phyloP scores from a whole-genome alignment of 2,797 vertebrate genomes.

The Anguilla marmorata region DNA sequence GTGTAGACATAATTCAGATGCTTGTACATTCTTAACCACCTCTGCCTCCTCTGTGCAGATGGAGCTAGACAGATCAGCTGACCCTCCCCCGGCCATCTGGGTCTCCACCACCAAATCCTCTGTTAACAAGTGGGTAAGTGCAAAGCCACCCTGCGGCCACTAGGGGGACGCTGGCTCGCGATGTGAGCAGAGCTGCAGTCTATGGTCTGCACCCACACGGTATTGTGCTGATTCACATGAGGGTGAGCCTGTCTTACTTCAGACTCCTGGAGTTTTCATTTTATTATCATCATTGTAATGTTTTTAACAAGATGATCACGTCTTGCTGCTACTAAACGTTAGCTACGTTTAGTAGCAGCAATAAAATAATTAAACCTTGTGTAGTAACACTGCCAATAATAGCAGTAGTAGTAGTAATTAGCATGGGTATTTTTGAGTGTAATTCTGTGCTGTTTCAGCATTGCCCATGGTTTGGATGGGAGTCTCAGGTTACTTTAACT shows the following conservation, averaged over 20 bases:
- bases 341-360: background rate
- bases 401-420: background rate
- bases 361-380: background rate
- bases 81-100: slow-evolving; percentile 96
- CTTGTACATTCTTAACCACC: background rate
- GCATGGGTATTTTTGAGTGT: background rate
- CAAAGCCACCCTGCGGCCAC: slow-evolving; percentile 26
- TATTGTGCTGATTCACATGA: background rate
- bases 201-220: background rate
- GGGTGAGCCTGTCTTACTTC: background rate
- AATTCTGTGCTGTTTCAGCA: background rate
- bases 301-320: background rate
- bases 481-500: background rate
- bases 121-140: slow-evolving; percentile 97
- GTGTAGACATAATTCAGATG: background rate
- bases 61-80: slow-evolving; percentile 96
- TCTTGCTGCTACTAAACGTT: no score
- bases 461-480: background rate
- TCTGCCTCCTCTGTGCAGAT: slow-evolving; percentile 73
- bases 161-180: slow-evolving; percentile 21
- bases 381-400: background rate
- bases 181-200: slow-evolving; percentile 23
- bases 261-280: background rate
- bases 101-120: slow-evolving; percentile 97
- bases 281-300: background rate